These are phyloP conservation scores for Thera obeliscata DNA, from an alignment of 2,888 invertebrate genomes.

Conservation along the genomic window DNA sequence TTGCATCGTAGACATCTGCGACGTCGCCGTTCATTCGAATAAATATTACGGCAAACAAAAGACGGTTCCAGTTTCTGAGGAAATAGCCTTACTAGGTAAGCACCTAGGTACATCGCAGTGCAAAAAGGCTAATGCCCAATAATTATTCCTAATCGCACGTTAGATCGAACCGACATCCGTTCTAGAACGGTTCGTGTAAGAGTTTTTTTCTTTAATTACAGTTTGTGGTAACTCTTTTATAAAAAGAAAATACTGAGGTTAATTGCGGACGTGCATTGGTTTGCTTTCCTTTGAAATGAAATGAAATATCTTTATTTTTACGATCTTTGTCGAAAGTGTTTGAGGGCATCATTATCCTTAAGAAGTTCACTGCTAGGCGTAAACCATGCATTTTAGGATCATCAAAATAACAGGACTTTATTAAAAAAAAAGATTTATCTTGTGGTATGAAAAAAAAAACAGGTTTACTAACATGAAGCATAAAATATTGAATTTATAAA, in stretches of 20 bases:
- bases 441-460: too few species aligned
- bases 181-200: constrained; percentile 51
- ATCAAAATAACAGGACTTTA: too few species aligned
- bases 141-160: constrained; percentile 68
- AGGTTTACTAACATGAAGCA: too few species aligned
- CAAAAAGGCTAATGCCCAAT: constrained; percentile 66
- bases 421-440: too few species aligned
- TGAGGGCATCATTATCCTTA: not conserved
- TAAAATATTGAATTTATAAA: too few species aligned
- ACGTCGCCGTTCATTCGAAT: too few species aligned
- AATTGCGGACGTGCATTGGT: constrained; percentile 5
- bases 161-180: constrained; percentile 54
- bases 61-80: not conserved
- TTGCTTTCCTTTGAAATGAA: constrained; percentile 2
- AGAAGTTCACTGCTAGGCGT: too few species aligned
- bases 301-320: too few species aligned
- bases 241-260: constrained; percentile 23
- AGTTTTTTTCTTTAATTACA: constrained; percentile 45
- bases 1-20: too few species aligned
- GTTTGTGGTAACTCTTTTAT: constrained; percentile 20
- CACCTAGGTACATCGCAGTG: constrained; percentile 45
- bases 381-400: too few species aligned
- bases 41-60: not conserved
- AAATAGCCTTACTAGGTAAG: not conserved
- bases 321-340: not conserved